Evolutionary conservation across 1,140 invertebrate genomes (phyloP).

Genomic region (Drosophila pachea): DNA sequence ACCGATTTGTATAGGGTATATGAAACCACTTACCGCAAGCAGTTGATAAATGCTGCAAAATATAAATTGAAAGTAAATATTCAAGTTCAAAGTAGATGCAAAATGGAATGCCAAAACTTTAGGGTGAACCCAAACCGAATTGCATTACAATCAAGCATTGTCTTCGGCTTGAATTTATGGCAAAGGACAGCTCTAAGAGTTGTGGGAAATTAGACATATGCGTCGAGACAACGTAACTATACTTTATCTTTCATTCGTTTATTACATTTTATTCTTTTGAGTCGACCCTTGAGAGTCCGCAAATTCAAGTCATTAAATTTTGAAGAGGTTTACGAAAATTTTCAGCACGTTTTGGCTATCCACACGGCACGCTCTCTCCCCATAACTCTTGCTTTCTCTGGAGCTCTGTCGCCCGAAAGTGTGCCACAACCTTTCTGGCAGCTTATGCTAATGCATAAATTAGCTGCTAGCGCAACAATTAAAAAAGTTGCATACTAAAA

Average conservation of each 20-base stretch:
- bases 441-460: constrained; percentile 54
- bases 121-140: not conserved
- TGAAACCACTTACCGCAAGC: not conserved
- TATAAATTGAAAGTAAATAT: constrained; percentile 59
- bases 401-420: constrained; percentile 33
- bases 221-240: not conserved
- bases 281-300: constrained; percentile 38
- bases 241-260: constrained; percentile 43
- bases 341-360: constrained; percentile 36
- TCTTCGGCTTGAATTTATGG: not conserved
- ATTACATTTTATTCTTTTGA: not conserved
- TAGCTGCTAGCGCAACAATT: constrained; percentile 48
- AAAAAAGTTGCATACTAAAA: constrained; percentile 60
- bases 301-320: constrained; percentile 67
- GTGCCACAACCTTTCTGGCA: constrained; percentile 24
- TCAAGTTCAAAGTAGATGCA: constrained; percentile 22
- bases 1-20: not conserved
- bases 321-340: constrained; percentile 50
- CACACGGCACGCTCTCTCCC: constrained; percentile 30
- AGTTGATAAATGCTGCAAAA: constrained; percentile 17
- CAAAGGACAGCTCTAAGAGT: not conserved
- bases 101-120: constrained; percentile 22
- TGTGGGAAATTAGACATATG: constrained; percentile 2
- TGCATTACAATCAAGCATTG: not conserved
- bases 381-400: too few relatives aligned